These are phyloP conservation scores for Ophiothrix spiculata DNA, from an alignment of 35 echinoderm and acorn worm genomes.

Conservation along the genomic window DNA sequence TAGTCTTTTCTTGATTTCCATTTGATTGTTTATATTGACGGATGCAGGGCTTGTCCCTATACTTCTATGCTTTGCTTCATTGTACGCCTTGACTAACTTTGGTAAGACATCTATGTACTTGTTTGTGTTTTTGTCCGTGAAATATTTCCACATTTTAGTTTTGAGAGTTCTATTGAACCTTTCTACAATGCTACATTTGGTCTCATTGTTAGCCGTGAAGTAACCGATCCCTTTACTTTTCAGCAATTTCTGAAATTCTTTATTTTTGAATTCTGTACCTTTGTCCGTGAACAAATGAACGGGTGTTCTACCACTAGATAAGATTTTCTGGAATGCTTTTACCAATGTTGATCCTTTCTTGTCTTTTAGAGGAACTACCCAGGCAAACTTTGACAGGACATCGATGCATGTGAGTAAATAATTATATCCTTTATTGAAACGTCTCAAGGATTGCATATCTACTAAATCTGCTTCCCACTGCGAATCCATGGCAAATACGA, in stretches of 20 bases:
- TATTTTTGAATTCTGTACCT: conserved; percentile 50
- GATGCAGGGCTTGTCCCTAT: conserved; percentile 43
- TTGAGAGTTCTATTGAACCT: conserved; percentile 72
- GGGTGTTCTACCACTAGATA: conserved; percentile 9
- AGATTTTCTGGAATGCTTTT: conserved; percentile 11
- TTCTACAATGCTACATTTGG: conserved; percentile 71
- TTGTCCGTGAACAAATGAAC: conserved; percentile 31
- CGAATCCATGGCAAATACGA: conserved; percentile 2
- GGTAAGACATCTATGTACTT: conserved; percentile 37
- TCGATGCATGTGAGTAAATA: conserved; percentile 40
- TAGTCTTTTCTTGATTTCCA: conserved; percentile 44
- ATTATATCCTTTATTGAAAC: conserved; percentile 12
- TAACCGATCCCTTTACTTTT: conserved; percentile 42
- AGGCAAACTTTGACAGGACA: conserved; percentile 10
- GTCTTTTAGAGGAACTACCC: conserved; percentile 19
- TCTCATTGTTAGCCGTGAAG: conserved; percentile 75
- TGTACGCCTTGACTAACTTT: conserved; percentile 36
- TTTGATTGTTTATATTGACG: conserved; percentile 39
- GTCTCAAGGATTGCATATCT: neutral
- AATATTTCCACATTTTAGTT: conserved; percentile 65
- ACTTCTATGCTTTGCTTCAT: conserved; percentile 44
- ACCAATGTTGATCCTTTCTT: conserved; percentile 1
- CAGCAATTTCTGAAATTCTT: conserved; percentile 43
- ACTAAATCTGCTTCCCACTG: conserved; percentile 27
- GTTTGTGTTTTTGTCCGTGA: conserved; percentile 55